Percentiles rank a stretch among this genome's conserved stretches.
phyloP scores from a whole-genome alignment of 1,140 invertebrate species.

The Aricia agestis region DNA sequence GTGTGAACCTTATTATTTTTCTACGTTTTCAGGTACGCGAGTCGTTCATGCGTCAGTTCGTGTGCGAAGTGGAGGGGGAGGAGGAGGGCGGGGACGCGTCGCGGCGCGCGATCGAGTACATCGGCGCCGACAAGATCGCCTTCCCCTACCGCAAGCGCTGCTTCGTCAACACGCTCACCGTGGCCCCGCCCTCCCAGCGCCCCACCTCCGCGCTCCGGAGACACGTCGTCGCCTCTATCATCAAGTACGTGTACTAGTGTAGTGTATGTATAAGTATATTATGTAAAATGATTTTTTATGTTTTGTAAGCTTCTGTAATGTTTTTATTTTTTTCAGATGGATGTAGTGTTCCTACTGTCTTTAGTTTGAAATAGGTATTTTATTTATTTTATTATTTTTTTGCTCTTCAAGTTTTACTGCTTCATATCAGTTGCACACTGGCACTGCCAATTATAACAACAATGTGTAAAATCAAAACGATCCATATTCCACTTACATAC shows the following conservation, averaged over 20 bases:
- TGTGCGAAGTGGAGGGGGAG: conserved; percentile 90
- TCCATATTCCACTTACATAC: too few relatives aligned
- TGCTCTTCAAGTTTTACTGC: neutral
- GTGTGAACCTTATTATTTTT: too few relatives aligned
- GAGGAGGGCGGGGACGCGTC: conserved; percentile 71
- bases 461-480: too few relatives aligned
- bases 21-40: conserved; percentile 86
- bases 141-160: conserved; percentile 68
- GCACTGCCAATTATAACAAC: too few relatives aligned
- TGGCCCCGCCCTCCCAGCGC: conserved; percentile 63
- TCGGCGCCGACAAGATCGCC: conserved; percentile 57
- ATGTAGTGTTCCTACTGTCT: neutral
- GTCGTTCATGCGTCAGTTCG: conserved; percentile 99
- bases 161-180: conserved; percentile 59
- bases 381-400: conserved; percentile 28
- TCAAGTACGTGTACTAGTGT: conserved; percentile 43
- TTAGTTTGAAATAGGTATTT: neutral
- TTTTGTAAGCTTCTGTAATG: conserved; percentile 23
- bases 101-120: conserved; percentile 61
- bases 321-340: conserved; percentile 26
- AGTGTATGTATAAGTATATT: too few relatives aligned
- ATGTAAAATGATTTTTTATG: conserved; percentile 21
- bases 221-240: conserved; percentile 64
- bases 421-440: neutral
- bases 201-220: conserved; percentile 57